phyloP scores from a whole-genome alignment of 1,140 invertebrate species.

The Doryteuthis pealeii region DNA sequence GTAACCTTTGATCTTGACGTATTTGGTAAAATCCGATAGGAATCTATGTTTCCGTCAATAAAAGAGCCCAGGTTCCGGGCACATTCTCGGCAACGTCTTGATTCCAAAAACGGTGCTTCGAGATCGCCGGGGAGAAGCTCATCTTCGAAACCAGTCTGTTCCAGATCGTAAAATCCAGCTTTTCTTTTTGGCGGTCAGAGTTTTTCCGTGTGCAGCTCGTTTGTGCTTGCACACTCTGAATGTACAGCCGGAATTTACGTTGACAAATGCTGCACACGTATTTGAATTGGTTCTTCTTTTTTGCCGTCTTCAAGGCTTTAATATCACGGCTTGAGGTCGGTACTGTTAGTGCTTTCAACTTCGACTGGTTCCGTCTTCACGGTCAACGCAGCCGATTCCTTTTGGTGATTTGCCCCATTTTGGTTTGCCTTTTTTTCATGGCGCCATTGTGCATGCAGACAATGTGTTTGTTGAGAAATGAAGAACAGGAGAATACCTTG shows the following conservation, averaged over 20 bases:
- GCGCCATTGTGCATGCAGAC: constrained; percentile 10
- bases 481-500: not conserved
- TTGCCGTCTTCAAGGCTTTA: not conserved
- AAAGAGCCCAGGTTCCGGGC: constrained; percentile 36
- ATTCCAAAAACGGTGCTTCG: not conserved
- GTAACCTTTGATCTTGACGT: constrained; percentile 32
- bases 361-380: not conserved
- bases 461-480: constrained; percentile 3
- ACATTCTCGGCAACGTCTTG: constrained; percentile 28
- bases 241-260: constrained; percentile 37
- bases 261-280: constrained; percentile 37
- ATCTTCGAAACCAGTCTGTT: not conserved
- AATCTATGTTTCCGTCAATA: constrained; percentile 35
- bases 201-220: constrained; percentile 28
- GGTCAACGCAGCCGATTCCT: no score
- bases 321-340: no score
- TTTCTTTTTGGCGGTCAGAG: not conserved
- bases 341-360: no score
- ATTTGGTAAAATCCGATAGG: constrained; percentile 28
- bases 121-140: not conserved
- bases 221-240: constrained; percentile 40
- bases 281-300: constrained; percentile 23
- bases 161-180: not conserved
- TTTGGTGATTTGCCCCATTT: not conserved
- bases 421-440: not conserved